These are phyloP conservation scores for Gryllus longicercus DNA, from an alignment of 2,888 invertebrate species.

Conservation along the genomic window DNA sequence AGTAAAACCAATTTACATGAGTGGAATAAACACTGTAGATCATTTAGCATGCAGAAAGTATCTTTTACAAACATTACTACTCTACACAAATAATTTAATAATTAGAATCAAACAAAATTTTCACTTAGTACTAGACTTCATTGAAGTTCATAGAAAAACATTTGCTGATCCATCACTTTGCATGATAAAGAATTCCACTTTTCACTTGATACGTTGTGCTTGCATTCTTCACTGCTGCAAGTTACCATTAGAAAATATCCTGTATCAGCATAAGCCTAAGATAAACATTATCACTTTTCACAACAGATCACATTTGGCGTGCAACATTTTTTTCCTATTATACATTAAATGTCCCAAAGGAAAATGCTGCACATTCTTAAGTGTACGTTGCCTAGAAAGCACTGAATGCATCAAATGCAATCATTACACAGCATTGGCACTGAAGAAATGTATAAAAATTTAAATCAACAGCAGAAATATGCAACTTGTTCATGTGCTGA, in stretches of 20 bases:
- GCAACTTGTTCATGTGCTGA: constrained; percentile 2
- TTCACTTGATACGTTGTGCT: constrained; percentile 10
- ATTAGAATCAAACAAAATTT: neutral
- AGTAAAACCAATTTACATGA: neutral
- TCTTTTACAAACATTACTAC: neutral
- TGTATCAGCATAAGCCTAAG: constrained; percentile 6
- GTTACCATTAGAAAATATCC: neutral
- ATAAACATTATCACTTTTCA: constrained; percentile 9
- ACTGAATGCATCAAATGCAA: constrained; percentile 8
- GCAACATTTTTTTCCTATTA: neutral
- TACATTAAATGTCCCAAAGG: constrained; percentile 7
- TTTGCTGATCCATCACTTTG: neutral
- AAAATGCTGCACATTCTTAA: neutral
- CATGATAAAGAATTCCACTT: neutral
- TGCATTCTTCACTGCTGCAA: neutral
- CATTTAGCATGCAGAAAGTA: neutral
- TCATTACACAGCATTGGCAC: constrained; percentile 1
- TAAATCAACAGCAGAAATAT: constrained; percentile 17
- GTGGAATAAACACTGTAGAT: neutral
- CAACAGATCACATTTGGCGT: constrained; percentile 4
- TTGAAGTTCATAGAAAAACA: neutral
- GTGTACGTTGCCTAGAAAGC: neutral
- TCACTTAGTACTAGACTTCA: neutral
- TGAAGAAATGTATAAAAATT: constrained; percentile 17
- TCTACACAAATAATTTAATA: neutral